These are phyloP conservation scores for Coptodon rendalli DNA, from an alignment of 2,113 vertebrate genomes.

Conservation along the genomic window DNA sequence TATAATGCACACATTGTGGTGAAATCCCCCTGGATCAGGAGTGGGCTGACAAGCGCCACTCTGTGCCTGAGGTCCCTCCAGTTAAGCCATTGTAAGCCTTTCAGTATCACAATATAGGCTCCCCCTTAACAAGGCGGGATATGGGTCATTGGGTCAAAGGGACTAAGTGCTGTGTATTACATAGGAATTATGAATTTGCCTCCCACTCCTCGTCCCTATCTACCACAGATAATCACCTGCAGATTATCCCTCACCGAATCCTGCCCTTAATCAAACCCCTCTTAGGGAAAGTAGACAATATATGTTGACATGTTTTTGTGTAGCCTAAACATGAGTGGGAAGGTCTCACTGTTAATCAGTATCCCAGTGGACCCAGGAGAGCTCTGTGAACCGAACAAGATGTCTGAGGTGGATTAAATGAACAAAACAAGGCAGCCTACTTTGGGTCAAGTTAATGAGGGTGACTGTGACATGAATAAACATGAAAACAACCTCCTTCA, in stretches of 20 bases:
- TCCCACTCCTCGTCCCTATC: conserved; percentile 5
- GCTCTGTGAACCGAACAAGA: not conserved
- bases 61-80: conserved; percentile 58
- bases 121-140: conserved; percentile 52
- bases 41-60: conserved; percentile 62
- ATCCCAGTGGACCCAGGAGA: not conserved
- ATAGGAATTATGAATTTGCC: conserved; percentile 59
- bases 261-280: conserved; percentile 52
- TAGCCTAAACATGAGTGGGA: not conserved
- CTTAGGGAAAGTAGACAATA: conserved; percentile 42
- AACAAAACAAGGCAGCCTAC: not conserved
- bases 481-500: not conserved
- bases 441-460: not conserved
- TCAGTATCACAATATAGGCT: conserved; percentile 57
- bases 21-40: conserved; percentile 48
- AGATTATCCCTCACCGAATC: conserved; percentile 52
- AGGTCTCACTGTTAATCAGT: conserved; percentile 11
- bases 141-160: conserved; percentile 62
- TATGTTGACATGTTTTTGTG: conserved; percentile 30
- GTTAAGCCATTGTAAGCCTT: conserved; percentile 70
- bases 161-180: conserved; percentile 56
- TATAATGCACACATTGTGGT: conserved; percentile 66
- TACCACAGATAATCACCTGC: conserved; percentile 52
- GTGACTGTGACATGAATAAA: not conserved
- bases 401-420: not conserved